Conservation (phyloP, 2,888 invertebrate species). For the Ligdia adustata region DNA sequence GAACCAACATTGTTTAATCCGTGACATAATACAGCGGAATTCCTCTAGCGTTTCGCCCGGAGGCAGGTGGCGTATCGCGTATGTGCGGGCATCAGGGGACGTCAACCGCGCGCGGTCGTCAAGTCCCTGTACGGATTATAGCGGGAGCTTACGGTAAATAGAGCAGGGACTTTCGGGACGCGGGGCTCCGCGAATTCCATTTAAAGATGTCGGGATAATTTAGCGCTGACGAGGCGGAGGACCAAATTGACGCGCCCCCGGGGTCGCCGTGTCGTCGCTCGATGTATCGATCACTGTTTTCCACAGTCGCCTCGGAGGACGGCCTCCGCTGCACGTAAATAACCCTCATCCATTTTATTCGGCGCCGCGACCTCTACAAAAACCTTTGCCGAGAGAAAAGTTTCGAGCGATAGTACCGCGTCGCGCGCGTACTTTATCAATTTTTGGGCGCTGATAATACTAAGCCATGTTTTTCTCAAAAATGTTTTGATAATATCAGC, state of each 20-base stretch:
- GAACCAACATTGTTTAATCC: slow-evolving; percentile 23
- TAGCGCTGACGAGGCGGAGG: slow-evolving; percentile 79
- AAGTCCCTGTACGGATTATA: slow-evolving; percentile 56
- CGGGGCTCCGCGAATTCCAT: slow-evolving; percentile 79
- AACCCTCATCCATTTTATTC: slow-evolving; percentile 63
- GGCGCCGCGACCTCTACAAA: slow-evolving; percentile 52
- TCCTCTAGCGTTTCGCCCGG: slow-evolving; percentile 40
- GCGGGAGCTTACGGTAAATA: slow-evolving; percentile 54
- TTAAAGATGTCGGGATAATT: slow-evolving; percentile 83
- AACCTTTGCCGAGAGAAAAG: slow-evolving; percentile 51
- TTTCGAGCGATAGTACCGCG: slow-evolving; percentile 43
- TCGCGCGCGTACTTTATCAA: slow-evolving; percentile 49
- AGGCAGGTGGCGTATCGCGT: slow-evolving; percentile 68
- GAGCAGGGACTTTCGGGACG: slow-evolving; percentile 63
- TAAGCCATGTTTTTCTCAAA: background rate
- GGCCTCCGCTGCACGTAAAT: slow-evolving; percentile 64
- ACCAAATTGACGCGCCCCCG: slow-evolving; percentile 76
- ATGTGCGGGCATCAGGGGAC: slow-evolving; percentile 59
- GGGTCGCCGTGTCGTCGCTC: slow-evolving; percentile 64
- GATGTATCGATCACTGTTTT: slow-evolving; percentile 72
- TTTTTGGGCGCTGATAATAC: slow-evolving; percentile 33
- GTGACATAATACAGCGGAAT: slow-evolving; percentile 29
- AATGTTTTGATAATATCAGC: background rate
- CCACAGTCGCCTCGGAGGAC: slow-evolving; percentile 58
- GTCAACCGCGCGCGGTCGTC: slow-evolving; percentile 51